Conservation (phyloP, 2,797 vertebrate species). For the Crypturellus tataupa region DNA sequence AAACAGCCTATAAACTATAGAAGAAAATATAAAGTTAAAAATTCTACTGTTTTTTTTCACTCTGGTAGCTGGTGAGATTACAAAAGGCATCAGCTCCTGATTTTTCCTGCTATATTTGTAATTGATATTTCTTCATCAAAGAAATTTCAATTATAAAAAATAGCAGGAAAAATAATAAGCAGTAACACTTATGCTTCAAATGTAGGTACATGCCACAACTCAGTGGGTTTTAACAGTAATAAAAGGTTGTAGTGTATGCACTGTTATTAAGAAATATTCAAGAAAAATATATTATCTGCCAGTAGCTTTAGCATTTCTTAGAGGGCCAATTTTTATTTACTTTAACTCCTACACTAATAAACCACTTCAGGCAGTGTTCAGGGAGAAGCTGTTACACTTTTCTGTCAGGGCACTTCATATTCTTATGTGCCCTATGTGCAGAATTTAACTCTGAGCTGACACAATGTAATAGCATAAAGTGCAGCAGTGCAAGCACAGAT, state of each 20-base stretch:
- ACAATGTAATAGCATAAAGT: accelerated
- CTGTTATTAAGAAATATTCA: neutral
- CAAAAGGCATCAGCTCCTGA: neutral
- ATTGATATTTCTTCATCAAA: too few species aligned
- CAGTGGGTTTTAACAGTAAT: neutral
- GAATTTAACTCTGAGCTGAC: neutral
- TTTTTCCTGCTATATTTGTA: too few species aligned
- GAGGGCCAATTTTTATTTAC: neutral
- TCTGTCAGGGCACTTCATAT: neutral
- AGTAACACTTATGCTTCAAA: neutral
- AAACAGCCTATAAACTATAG: neutral
- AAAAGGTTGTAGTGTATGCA: neutral
- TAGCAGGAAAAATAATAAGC: neutral
- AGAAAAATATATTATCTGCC: neutral
- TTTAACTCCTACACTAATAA: neutral
- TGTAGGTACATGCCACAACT: neutral
- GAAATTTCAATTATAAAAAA: neutral
- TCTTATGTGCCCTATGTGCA: neutral
- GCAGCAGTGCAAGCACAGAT: neutral
- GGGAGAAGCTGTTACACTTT: neutral
- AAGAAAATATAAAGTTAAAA: neutral
- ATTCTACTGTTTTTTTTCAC: neutral
- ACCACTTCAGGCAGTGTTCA: accelerated
- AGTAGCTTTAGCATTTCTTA: neutral
- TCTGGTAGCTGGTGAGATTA: neutral